phyloP scores from a whole-genome alignment of 2,888 invertebrate genomes.

The Disparrhopalites patrizii region DNA sequence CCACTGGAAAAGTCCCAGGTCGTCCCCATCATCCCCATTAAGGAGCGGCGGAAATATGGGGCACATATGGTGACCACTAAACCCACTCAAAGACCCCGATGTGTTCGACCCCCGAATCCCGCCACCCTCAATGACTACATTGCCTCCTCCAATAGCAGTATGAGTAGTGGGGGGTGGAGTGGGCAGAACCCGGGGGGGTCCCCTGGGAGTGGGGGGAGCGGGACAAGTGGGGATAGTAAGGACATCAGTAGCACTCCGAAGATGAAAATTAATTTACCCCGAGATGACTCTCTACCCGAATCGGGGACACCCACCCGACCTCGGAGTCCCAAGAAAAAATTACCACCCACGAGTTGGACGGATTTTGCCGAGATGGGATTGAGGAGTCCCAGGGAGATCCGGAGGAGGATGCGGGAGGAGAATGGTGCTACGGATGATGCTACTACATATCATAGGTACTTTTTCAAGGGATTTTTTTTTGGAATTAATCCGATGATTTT shows the following conservation, averaged over 20 bases:
- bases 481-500: too few relatives aligned
- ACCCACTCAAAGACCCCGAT: slow-evolving; percentile 49
- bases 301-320: slow-evolving; percentile 30
- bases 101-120: slow-evolving; percentile 68
- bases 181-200: neutral
- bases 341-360: slow-evolving; percentile 54
- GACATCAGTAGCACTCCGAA: slow-evolving; percentile 59
- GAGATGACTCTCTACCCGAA: slow-evolving; percentile 55
- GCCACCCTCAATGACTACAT: slow-evolving; percentile 69
- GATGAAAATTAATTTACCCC: slow-evolving; percentile 66
- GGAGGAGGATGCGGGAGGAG: slow-evolving; percentile 52
- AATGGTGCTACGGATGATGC: slow-evolving; percentile 46
- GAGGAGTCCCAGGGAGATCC: slow-evolving; percentile 54
- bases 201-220: slow-evolving; percentile 1
- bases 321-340: slow-evolving; percentile 56
- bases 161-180: too few relatives aligned
- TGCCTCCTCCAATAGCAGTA: slow-evolving; percentile 45
- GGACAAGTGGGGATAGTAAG: slow-evolving; percentile 46
- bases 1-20: slow-evolving; percentile 79
- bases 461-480: too few relatives aligned
- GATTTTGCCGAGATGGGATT: slow-evolving; percentile 56
- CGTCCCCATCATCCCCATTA: slow-evolving; percentile 74
- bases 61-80: slow-evolving; percentile 34
- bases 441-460: slow-evolving; percentile 50
- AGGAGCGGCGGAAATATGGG: slow-evolving; percentile 57